phyloP scores from a whole-genome alignment of 2,888 invertebrate species.

The Eugnorisma glareosa region DNA sequence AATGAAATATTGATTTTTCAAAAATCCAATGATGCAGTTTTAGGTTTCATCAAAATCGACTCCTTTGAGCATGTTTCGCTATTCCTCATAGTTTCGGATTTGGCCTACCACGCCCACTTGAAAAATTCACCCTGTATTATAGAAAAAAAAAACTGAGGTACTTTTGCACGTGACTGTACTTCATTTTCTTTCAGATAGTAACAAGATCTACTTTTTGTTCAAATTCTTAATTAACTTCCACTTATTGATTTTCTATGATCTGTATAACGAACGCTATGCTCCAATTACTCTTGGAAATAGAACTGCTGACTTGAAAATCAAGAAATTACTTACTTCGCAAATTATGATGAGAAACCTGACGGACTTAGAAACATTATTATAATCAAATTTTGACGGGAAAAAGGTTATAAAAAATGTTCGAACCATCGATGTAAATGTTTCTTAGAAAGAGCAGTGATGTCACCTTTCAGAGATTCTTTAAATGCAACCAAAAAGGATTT shows the following conservation, averaged over 20 bases:
- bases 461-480: too few species aligned
- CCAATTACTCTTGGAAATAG: constrained; percentile 32
- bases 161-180: neutral
- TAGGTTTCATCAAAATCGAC: too few species aligned
- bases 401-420: neutral
- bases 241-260: constrained; percentile 32
- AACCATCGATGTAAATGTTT: neutral
- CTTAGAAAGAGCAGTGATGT: neutral
- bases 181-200: constrained; percentile 8
- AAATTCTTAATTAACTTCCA: constrained; percentile 23
- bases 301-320: constrained; percentile 34
- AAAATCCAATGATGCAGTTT: too few species aligned
- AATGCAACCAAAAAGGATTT: too few species aligned
- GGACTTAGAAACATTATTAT: neutral
- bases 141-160: neutral
- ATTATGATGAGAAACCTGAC: constrained; percentile 9
- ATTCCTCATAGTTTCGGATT: too few species aligned
- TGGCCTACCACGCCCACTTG: too few species aligned
- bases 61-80: too few species aligned
- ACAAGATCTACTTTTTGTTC: constrained; percentile 17
- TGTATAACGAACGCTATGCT: constrained; percentile 15
- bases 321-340: constrained; percentile 15
- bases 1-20: too few species aligned
- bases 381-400: constrained; percentile 13
- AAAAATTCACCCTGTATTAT: too few species aligned